Evolutionary conservation across 1,140 invertebrate genomes (phyloP).

Genomic region (Drosophila virilis): DNA sequence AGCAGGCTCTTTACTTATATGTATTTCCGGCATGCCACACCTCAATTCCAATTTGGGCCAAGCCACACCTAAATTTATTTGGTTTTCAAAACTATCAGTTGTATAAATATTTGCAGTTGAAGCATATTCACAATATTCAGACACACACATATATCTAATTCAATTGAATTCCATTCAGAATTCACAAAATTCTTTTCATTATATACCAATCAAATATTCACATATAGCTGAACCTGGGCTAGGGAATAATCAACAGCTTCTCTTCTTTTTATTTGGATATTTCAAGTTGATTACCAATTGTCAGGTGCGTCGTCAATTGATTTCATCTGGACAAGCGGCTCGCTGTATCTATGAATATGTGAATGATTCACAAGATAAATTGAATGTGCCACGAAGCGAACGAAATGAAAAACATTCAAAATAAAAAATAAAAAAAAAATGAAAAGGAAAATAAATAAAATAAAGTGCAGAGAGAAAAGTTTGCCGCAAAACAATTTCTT

Average conservation of each 20-base stretch:
- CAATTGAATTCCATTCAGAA: conserved; percentile 20
- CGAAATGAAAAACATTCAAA: conserved; percentile 46
- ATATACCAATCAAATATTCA: conserved; percentile 10
- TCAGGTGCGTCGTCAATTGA: conserved; percentile 39
- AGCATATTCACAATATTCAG: conserved; percentile 1
- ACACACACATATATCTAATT: not conserved
- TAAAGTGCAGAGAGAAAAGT: conserved; percentile 33
- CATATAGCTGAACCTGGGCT: not conserved
- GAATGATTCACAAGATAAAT: conserved; percentile 69
- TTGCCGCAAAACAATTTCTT: conserved; percentile 51
- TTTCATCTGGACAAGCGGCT: conserved; percentile 51
- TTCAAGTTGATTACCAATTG: conserved; percentile 43
- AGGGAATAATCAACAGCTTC: conserved; percentile 30
- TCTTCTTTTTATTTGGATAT: not conserved
- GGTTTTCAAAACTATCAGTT: conserved; percentile 1
- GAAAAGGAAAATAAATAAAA: conserved; percentile 13
- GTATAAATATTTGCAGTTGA: not conserved
- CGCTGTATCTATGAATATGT: conserved; percentile 37
- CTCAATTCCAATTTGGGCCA: too few relatives aligned
- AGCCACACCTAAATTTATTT: too few relatives aligned
- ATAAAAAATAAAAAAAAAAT: conserved; percentile 3
- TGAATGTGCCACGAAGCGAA: conserved; percentile 38
- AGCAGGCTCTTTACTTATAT: too few relatives aligned
- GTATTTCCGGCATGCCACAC: too few relatives aligned
- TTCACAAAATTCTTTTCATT: conserved; percentile 15